These are phyloP conservation scores for Pungitius pungitius DNA, from an alignment of 2,113 vertebrate genomes.

Conservation along the genomic window DNA sequence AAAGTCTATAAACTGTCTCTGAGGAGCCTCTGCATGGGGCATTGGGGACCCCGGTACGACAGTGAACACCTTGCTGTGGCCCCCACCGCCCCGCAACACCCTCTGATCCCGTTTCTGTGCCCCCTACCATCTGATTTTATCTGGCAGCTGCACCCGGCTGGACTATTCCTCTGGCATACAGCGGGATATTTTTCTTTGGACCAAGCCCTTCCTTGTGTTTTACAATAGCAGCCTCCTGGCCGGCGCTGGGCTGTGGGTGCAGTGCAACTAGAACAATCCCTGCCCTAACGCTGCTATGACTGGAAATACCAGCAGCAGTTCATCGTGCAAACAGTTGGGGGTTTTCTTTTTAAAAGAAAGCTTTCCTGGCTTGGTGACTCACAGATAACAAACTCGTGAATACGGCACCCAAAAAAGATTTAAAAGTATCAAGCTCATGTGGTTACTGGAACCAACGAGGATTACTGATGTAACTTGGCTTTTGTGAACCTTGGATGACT, in stretches of 20 bases:
- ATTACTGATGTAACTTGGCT: background rate
- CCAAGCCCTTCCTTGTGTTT: conserved; percentile 94
- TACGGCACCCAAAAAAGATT: background rate
- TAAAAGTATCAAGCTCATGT: conserved; percentile 5
- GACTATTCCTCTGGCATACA: conserved; percentile 72
- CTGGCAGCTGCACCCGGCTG: conserved; percentile 68
- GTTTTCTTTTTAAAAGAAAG: background rate
- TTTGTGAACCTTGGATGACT: background rate
- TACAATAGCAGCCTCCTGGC: conserved; percentile 78
- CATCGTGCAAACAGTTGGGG: conserved; percentile 35
- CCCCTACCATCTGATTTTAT: conserved; percentile 78
- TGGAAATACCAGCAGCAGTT: conserved; percentile 59
- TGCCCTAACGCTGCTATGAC: conserved; percentile 45
- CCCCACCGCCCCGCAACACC: conserved; percentile 11
- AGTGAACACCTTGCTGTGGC: conserved; percentile 6
- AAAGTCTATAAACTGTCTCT: background rate
- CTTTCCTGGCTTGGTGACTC: conserved; percentile 1
- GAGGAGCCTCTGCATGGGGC: background rate
- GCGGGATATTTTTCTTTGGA: conserved; percentile 83
- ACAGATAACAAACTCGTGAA: conserved; percentile 2
- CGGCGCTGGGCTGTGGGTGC: conserved; percentile 46
- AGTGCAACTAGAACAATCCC: conserved; percentile 58
- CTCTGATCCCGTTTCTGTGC: conserved; percentile 27
- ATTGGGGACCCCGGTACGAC: conserved; percentile 17
- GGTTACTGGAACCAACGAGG: conserved; percentile 3